These are phyloP conservation scores for Tipula lateralis DNA, from an alignment of 2,888 invertebrate genomes.

Conservation along the genomic window DNA sequence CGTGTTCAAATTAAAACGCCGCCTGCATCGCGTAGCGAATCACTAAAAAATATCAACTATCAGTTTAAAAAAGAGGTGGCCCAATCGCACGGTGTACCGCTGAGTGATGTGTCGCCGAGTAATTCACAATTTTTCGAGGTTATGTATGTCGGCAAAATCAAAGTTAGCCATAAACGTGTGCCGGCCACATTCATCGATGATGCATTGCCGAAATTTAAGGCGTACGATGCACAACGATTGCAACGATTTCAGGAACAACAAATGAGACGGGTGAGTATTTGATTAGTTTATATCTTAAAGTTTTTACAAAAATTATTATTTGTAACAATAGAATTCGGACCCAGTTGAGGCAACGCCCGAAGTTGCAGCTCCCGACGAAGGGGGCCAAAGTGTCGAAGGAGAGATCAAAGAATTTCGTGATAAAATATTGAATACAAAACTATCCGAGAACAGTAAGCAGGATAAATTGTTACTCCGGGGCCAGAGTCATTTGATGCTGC, in stretches of 20 bases:
- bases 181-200: conserved; percentile 88
- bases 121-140: conserved; percentile 88
- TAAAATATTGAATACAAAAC: conserved; percentile 20
- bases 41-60: not conserved
- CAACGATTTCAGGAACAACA: conserved; percentile 42
- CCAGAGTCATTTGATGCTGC: conserved; percentile 44
- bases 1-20: conserved; percentile 47
- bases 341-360: conserved; percentile 41
- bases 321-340: conserved; percentile 47
- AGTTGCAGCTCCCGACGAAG: not conserved
- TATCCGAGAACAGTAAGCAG: conserved; percentile 39
- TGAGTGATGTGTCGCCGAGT: conserved; percentile 71
- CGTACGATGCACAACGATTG: conserved; percentile 68
- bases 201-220: conserved; percentile 76
- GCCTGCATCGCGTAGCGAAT: conserved; percentile 43
- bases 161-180: conserved; percentile 56
- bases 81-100: conserved; percentile 39
- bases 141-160: conserved; percentile 85
- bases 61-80: not conserved
- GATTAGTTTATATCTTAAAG: no score
- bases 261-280: conserved; percentile 44
- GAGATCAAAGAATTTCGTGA: not conserved
- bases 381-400: not conserved
- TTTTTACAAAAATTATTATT: not conserved
- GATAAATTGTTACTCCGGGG: conserved; percentile 41